Percentiles rank a stretch among this genome's conserved stretches.
These are phyloP conservation scores for Dinocampus coccinellae DNA, from an alignment of 2,888 invertebrate genomes.

Conservation along the genomic window DNA sequence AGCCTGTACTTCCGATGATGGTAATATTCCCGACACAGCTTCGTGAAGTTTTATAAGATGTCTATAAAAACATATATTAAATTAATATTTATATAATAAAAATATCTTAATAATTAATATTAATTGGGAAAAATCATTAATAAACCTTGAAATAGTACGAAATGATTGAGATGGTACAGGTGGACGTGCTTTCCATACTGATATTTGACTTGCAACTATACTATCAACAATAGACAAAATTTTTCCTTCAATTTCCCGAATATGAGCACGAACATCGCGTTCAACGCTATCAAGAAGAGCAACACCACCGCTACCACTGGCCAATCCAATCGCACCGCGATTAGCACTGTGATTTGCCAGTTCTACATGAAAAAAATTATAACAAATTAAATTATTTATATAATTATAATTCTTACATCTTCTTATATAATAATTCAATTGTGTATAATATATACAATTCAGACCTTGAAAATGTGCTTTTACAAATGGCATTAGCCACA, in stretches of 20 bases:
- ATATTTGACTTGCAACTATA: slow-evolving; percentile 84
- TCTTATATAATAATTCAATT: not conserved
- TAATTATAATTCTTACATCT: not conserved
- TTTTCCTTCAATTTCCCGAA: slow-evolving; percentile 92
- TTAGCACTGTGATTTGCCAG: slow-evolving; percentile 60
- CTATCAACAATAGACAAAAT: slow-evolving; percentile 90
- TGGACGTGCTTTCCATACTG: slow-evolving; percentile 93
- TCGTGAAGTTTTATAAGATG: slow-evolving; percentile 93
- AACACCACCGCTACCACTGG: slow-evolving; percentile 61
- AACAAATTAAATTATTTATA: not conserved
- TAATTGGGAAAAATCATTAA: not conserved
- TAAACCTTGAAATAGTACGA: slow-evolving; percentile 82
- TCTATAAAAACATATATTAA: slow-evolving; percentile 68
- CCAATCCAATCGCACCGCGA: slow-evolving; percentile 49
- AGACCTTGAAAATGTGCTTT: slow-evolving; percentile 78
- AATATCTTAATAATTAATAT: not conserved
- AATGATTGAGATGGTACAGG: slow-evolving; percentile 94
- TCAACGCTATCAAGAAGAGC: slow-evolving; percentile 77
- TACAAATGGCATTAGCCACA: slow-evolving; percentile 84
- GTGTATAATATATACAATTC: too few relatives aligned
- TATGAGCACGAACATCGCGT: slow-evolving; percentile 87
- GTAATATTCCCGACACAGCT: slow-evolving; percentile 88
- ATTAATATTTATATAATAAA: slow-evolving; percentile 4
- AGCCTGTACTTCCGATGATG: slow-evolving; percentile 81
- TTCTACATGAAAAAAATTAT: slow-evolving; percentile 45